Conservation (phyloP, 2,797 vertebrate species). For the Sebastes iracundus region DNA sequence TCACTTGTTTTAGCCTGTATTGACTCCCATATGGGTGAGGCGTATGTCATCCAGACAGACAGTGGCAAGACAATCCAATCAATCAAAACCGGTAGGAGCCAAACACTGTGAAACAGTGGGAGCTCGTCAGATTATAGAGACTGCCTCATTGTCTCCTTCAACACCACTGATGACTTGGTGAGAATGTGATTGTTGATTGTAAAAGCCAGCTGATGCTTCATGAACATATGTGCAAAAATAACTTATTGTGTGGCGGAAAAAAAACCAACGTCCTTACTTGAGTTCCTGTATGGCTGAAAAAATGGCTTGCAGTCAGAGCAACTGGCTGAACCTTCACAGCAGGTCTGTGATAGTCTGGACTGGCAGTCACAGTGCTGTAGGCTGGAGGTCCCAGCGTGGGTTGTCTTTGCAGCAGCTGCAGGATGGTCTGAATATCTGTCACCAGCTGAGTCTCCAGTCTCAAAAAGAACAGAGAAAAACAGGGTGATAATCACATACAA, state of each 20-base stretch:
- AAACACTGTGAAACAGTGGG: neutral
- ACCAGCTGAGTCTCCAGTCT: constrained; percentile 98
- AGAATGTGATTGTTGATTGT: constrained; percentile 1
- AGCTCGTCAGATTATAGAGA: neutral
- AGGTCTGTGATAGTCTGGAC: constrained; percentile 86
- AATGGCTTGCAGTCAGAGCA: constrained; percentile 85
- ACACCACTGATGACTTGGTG: constrained; percentile 9
- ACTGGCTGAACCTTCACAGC: constrained; percentile 81
- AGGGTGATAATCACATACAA: constrained; percentile 11
- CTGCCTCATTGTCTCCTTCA: neutral
- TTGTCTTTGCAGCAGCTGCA: constrained; percentile 95
- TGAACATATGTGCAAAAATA: neutral
- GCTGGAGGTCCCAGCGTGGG: constrained; percentile 90
- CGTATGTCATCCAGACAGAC: neutral
- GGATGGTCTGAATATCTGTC: constrained; percentile 94
- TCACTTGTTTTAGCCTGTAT: neutral
- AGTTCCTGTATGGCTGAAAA: constrained; percentile 84
- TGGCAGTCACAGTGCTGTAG: constrained; percentile 92
- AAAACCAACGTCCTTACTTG: constrained; percentile 54
- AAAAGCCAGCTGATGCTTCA: neutral
- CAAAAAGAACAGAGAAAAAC: constrained; percentile 39
- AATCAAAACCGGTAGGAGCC: neutral
- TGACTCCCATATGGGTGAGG: neutral
- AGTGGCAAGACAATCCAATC: neutral
- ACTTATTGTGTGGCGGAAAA: neutral